These are phyloP conservation scores for Drosophila cracens DNA, from an alignment of 2,888 invertebrate species.

Conservation along the genomic window DNA sequence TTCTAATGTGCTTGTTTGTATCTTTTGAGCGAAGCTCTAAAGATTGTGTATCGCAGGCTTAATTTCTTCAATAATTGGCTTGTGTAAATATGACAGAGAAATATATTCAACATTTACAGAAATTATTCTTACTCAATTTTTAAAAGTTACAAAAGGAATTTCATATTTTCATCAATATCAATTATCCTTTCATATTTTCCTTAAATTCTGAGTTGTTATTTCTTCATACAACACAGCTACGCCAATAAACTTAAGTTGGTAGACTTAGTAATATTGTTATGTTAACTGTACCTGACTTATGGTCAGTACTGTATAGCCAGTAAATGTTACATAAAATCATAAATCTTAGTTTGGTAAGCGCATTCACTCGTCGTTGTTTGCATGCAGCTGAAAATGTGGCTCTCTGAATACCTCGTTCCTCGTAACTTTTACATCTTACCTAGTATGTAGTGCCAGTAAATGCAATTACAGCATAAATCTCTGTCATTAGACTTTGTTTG, in stretches of 20 bases:
- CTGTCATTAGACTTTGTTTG: conserved; percentile 80
- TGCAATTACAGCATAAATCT: conserved; percentile 77
- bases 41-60: neutral
- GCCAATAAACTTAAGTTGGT: neutral
- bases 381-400: conserved; percentile 15
- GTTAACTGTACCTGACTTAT: neutral
- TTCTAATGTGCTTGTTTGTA: neutral
- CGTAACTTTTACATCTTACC: conserved; percentile 9
- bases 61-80: neutral
- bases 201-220: neutral
- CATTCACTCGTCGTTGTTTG: conserved; percentile 47
- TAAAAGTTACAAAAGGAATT: neutral
- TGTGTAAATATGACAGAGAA: neutral
- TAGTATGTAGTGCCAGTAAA: conserved; percentile 53
- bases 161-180: neutral
- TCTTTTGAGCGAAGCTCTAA: neutral
- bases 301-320: neutral
- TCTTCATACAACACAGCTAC: neutral
- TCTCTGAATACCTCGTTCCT: conserved; percentile 5
- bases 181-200: neutral
- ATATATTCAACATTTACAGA: neutral
- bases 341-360: conserved; percentile 41
- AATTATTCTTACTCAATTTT: neutral
- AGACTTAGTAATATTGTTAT: neutral
- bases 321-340: neutral